Conservation (phyloP, 2,113 vertebrate genomes). For the Rynchops niger region DNA sequence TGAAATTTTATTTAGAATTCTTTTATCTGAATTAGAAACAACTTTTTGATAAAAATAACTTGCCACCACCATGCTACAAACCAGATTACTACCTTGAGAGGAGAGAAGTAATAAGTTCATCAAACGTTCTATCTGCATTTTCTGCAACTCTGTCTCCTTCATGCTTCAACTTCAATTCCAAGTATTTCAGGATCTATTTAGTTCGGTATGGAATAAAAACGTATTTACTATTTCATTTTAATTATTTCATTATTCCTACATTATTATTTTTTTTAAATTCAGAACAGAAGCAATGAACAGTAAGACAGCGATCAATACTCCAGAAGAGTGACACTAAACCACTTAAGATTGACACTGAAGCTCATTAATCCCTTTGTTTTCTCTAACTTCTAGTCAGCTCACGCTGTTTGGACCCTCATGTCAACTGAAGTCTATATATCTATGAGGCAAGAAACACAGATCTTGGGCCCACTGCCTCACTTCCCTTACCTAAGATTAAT, state of each 20-base stretch:
- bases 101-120: constrained; percentile 63
- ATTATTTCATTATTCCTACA: neutral
- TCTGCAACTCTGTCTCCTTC: constrained; percentile 46
- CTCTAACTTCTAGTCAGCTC: neutral
- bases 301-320: neutral
- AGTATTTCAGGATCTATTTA: constrained; percentile 64
- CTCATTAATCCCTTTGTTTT: neutral
- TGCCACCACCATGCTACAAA: neutral
- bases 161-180: constrained; percentile 56
- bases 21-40: neutral
- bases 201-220: neutral
- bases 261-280: neutral
- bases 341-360: neutral
- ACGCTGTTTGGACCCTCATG: neutral
- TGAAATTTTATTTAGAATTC: neutral
- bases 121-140: constrained; percentile 52
- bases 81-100: constrained; percentile 68
- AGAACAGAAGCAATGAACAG: neutral
- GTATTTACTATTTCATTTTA: neutral
- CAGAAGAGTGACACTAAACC: neutral
- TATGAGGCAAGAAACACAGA: neutral
- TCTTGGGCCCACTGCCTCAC: neutral
- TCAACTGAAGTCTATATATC: neutral
- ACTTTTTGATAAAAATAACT: neutral
- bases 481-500: neutral